Base-by-base conservation (phyloP, 2,113 vertebrate species). In the Oreochromis aureus region DNA sequence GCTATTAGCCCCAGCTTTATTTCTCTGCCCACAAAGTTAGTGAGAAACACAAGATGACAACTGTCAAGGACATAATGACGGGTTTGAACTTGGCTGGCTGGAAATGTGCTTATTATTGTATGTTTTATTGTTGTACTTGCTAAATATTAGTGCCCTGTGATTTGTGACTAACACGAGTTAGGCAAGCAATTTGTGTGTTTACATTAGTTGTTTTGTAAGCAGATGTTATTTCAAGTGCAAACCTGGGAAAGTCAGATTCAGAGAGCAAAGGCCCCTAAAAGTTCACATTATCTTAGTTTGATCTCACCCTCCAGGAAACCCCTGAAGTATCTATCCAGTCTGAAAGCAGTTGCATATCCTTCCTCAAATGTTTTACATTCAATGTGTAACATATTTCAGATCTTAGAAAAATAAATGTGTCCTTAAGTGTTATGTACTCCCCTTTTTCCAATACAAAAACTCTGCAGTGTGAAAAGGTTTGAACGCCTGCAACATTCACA, bases 1-100 rank as follows among this genome's bases (percentile, higher is more conserved):
- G 84, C 86, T 86, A 73, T 93, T 93, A 93, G 87, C 80, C 22
- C 9, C 2, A 41, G 81, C 39, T 89, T 87, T 81, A 82, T 82
- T 87, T 27, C 71, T 66, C 53, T 30, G 61, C 80, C 80, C 48
- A 34, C 56, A 66, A 90, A 92, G 71, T 83, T 83, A 81, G 27
- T 39, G 82, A 90, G 56, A 87, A 90, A 84, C 82, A 58, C 3
- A 5, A 81, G 86, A 79, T 12, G 88, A 87, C 12, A 19, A 69
- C 30, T 15, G 44, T 86, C 13, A 36, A 19, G 24, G 24, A 39
- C n/a, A 18, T 69, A 18, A 83, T 56, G 36, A 59, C 0, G 6
- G 80, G 18, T 34, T n/a, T 53, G 46, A 78, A 78, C 46, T 78
- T 78, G 44, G 24, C 71, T 51, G 16, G 16, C 46, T 78, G 27